phyloP scores from a whole-genome alignment of 2,113 vertebrate species.

The Archocentrus centrarchus region DNA sequence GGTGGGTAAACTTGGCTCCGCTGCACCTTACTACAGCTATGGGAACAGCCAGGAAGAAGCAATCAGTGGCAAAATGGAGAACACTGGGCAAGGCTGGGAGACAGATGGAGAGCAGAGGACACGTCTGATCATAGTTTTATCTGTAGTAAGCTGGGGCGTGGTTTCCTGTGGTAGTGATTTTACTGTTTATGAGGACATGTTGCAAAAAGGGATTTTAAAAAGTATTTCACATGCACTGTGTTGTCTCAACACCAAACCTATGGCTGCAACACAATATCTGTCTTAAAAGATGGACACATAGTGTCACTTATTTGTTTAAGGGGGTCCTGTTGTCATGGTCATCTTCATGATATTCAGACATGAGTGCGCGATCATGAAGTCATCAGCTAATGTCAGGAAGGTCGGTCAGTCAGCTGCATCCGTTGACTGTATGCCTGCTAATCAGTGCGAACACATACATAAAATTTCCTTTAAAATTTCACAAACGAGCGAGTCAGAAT shows the following conservation, averaged over 20 bases:
- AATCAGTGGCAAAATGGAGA: background rate
- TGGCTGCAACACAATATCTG: background rate
- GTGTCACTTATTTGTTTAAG: background rate
- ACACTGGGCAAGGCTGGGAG: background rate
- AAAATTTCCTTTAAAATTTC: background rate
- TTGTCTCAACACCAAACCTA: background rate
- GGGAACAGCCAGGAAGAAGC: conserved; percentile 12
- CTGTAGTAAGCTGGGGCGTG: background rate
- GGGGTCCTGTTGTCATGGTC: background rate
- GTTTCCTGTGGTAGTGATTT: conserved; percentile 16
- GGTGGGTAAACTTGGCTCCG: conserved; percentile 36
- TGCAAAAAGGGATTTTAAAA: background rate
- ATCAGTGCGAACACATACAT: background rate
- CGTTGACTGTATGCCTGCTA: too few relatives aligned
- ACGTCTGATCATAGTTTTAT: background rate
- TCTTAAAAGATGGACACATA: background rate
- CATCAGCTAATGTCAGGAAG: background rate
- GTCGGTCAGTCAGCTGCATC: too few relatives aligned
- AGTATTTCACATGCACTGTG: accelerated
- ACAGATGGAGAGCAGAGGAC: background rate
- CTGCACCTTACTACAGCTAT: background rate
- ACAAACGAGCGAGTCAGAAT: background rate
- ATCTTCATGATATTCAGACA: background rate
- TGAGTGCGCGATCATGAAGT: background rate
- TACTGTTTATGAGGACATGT: background rate